These are phyloP conservation scores for Trichopoda pennipes DNA, from an alignment of 2,888 invertebrate genomes.

Conservation along the genomic window DNA sequence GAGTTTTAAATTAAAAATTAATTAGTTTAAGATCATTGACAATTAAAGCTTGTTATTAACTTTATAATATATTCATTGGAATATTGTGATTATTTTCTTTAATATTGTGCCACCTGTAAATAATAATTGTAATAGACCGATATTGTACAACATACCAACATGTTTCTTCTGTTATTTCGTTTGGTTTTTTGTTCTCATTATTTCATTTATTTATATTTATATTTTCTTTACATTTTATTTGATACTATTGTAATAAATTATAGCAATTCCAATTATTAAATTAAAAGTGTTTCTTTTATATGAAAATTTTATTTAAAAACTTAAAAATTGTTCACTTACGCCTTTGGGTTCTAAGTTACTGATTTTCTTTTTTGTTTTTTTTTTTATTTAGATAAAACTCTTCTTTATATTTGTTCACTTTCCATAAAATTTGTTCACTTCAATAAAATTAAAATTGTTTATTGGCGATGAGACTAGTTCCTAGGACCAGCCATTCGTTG, in stretches of 20 bases:
- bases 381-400: no score
- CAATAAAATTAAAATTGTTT: no score
- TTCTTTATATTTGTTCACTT: no score
- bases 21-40: background rate
- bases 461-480: no score
- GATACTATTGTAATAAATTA: slow-evolving; percentile 37
- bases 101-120: slow-evolving; percentile 40
- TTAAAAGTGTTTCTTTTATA: slow-evolving; percentile 48
- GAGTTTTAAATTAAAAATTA: background rate
- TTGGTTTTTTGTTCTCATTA: background rate
- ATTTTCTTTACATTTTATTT: slow-evolving; percentile 39
- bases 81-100: background rate
- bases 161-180: slow-evolving; percentile 48
- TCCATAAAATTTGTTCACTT: no score
- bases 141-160: slow-evolving; percentile 61
- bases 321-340: background rate
- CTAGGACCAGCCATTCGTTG: no score
- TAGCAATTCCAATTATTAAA: slow-evolving; percentile 63
- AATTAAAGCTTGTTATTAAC: slow-evolving; percentile 1
- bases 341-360: no score
- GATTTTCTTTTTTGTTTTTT: no score
- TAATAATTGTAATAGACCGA: slow-evolving; percentile 53
- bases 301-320: slow-evolving; percentile 34
- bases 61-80: background rate
- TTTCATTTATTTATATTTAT: slow-evolving; percentile 55